Conservation (phyloP, 2,797 vertebrate species). For the Jordanella pulchra region DNA sequence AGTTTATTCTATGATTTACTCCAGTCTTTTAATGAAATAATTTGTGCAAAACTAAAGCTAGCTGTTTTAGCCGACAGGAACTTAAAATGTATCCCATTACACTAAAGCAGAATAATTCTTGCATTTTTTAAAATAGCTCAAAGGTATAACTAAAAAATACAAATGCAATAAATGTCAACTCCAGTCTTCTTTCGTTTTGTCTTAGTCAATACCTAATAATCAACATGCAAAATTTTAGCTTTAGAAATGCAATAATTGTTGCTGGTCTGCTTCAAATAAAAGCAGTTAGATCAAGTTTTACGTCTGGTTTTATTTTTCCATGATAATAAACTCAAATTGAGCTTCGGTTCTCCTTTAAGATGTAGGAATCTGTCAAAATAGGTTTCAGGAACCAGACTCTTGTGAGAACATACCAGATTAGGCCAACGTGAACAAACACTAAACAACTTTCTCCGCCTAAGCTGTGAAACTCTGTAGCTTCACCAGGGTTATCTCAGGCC, state of each 20-base stretch:
- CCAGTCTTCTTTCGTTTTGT: no score
- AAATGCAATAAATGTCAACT: no score
- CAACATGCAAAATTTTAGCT: background rate
- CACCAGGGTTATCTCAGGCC: background rate
- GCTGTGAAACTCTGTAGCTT: background rate
- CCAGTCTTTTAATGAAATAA: background rate
- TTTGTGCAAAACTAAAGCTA: background rate
- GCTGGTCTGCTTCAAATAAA: background rate
- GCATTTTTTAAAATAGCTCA: no score
- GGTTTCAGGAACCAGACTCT: background rate
- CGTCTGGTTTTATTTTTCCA: background rate
- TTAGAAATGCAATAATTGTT: background rate
- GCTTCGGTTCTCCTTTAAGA: background rate
- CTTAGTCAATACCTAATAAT: background rate
- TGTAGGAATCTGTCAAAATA: background rate
- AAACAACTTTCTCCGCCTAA: background rate
- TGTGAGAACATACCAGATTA: background rate
- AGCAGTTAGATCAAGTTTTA: background rate
- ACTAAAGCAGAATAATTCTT: no score
- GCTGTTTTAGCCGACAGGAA: background rate
- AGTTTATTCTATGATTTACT: background rate
- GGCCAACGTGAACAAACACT: background rate
- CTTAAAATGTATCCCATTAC: background rate
- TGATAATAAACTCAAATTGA: background rate
- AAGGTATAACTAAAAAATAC: no score